Percentiles rank a stretch among this genome's conserved stretches.
phyloP scores from a whole-genome alignment of 2,888 invertebrate genomes.

The Drosophila differens region DNA sequence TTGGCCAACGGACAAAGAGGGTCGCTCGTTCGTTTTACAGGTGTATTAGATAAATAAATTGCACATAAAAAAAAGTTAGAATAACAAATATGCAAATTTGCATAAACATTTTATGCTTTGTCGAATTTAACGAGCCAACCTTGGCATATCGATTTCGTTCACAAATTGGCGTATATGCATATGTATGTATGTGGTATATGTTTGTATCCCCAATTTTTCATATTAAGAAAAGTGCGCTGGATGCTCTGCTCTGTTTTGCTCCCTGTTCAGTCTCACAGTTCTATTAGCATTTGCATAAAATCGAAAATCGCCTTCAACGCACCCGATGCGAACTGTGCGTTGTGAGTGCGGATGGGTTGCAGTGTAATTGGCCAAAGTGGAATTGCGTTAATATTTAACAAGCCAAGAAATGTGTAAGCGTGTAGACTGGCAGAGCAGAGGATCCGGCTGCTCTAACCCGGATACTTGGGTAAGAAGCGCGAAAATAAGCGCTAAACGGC shows the following conservation, averaged over 20 bases:
- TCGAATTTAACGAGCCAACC: constrained; percentile 72
- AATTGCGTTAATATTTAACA: constrained; percentile 81
- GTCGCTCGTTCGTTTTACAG: constrained; percentile 24
- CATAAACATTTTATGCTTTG: constrained; percentile 66
- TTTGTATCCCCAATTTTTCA: constrained; percentile 27
- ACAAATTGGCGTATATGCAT: constrained; percentile 29
- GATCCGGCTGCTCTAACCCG: constrained; percentile 23
- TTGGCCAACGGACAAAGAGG: constrained; percentile 28
- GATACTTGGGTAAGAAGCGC: constrained; percentile 34
- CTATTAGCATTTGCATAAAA: constrained; percentile 70
- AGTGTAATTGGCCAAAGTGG: constrained; percentile 77
- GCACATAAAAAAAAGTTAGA: constrained; percentile 60
- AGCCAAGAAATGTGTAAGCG: constrained; percentile 64
- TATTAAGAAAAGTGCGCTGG: constrained; percentile 54
- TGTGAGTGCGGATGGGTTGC: constrained; percentile 55
- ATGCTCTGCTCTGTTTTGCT: neutral
- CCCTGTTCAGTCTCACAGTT: constrained; percentile 10
- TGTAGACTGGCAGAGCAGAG: constrained; percentile 43
- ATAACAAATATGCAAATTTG: constrained; percentile 59
- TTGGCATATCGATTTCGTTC: constrained; percentile 55
- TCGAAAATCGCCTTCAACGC: constrained; percentile 8
- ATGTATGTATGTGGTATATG: neutral
- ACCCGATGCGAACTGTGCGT: constrained; percentile 15
- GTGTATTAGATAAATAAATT: constrained; percentile 60
- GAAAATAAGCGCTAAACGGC: constrained; percentile 57